Evolutionary conservation across 1,140 invertebrate species (phyloP).

Genomic region (Brachionus paranguensis): DNA sequence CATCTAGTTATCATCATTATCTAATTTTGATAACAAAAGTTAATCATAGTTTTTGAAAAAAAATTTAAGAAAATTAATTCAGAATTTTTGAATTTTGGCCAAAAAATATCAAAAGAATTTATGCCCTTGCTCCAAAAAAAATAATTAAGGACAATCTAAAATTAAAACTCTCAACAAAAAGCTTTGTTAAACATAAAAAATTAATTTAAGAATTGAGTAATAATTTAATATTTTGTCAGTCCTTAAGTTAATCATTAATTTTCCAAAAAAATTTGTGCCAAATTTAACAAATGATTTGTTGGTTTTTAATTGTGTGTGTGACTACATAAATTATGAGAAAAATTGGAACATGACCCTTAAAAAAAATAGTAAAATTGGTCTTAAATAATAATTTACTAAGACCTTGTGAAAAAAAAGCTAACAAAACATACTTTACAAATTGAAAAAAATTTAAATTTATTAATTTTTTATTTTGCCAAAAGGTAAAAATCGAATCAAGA

Average conservation of each 20-base stretch:
- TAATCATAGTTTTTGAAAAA: not conserved
- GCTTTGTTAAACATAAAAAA: not conserved
- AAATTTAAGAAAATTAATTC: too few species aligned
- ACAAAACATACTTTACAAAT: not conserved
- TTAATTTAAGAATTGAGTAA: not conserved
- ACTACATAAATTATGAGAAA: not conserved
- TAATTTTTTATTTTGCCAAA: not conserved
- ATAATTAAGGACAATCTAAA: too few species aligned
- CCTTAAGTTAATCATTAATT: not conserved
- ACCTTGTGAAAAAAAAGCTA: not conserved
- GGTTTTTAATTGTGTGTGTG: not conserved
- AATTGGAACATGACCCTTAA: not conserved
- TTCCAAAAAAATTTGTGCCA: not conserved
- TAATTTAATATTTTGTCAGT: not conserved
- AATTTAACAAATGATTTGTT: not conserved
- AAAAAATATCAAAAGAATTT: too few species aligned
- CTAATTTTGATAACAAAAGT: not conserved
- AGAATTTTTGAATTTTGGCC: too few species aligned
- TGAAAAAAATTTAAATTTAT: not conserved
- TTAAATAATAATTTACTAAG: not conserved
- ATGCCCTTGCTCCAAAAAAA: too few species aligned
- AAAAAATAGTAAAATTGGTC: not conserved
- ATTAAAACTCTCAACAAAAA: not conserved
- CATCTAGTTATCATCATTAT: not conserved
- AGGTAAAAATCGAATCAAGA: conserved; percentile 33